Conservation (phyloP, 2,113 vertebrate genomes). For the Miniopterus natalensis region DNA sequence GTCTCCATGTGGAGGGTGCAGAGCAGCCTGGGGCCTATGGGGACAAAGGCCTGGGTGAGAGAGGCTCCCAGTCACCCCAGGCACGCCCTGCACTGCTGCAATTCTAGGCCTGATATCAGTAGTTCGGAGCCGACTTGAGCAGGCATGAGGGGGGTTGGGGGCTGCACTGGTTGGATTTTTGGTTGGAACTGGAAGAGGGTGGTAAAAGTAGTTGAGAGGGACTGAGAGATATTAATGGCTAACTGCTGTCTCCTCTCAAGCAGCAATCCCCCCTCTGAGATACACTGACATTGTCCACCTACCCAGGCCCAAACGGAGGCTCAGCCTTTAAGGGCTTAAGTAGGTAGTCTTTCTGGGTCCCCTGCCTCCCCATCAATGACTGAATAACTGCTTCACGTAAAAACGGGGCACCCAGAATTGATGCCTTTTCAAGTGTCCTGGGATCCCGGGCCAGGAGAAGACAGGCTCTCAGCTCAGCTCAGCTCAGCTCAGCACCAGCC, state of each 20-base stretch:
- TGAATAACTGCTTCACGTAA: conserved; percentile 54
- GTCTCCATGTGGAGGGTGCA: not conserved
- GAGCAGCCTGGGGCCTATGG: not conserved
- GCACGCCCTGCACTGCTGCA: fast-evolving
- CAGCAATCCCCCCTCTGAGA: conserved; percentile 4
- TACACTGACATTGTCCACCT: conserved; percentile 59
- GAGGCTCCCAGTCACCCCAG: not conserved
- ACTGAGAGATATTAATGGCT: conserved; percentile 7
- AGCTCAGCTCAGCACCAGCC: not conserved
- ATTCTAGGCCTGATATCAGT: fast-evolving
- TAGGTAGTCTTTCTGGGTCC: conserved; percentile 76
- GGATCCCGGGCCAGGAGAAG: not conserved
- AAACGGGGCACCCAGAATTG: not conserved
- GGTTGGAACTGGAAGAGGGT: not conserved
- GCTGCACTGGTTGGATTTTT: not conserved
- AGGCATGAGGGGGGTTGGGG: fast-evolving
- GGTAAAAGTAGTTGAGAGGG: not conserved
- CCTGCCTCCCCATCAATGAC: conserved; percentile 22
- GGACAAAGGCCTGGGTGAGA: not conserved
- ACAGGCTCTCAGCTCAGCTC: no score
- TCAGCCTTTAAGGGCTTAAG: conserved; percentile 81
- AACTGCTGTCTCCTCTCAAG: not conserved
- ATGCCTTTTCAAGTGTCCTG: not conserved
- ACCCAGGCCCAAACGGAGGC: conserved; percentile 67
- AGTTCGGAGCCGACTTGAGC: fast-evolving